A percentile compares a stretch with the other conserved stretches of the same genome.
Evolutionary conservation across 2,888 invertebrate species (phyloP).

Genomic region (Andrena chrysosceles): DNA sequence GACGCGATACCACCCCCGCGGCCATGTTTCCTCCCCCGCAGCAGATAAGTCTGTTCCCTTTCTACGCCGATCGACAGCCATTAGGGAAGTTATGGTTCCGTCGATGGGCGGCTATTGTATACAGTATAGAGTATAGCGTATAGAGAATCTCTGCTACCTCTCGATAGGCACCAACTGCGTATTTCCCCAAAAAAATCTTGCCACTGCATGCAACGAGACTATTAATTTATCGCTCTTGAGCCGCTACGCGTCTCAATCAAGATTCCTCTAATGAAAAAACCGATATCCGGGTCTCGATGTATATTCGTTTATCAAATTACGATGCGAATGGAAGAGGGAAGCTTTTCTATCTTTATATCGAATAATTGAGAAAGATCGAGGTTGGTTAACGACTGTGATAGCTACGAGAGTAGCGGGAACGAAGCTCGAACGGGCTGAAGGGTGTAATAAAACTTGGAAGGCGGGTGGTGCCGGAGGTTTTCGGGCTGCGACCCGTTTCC

Average conservation of each 20-base stretch:
- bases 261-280: conserved; percentile 4
- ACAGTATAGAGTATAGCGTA: not conserved
- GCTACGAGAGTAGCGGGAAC: conserved; percentile 2
- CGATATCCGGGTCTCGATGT: conserved; percentile 14
- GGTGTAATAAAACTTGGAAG: conserved; percentile 44
- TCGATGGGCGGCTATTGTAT: conserved; percentile 26
- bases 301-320: conserved; percentile 54
- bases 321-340: conserved; percentile 33
- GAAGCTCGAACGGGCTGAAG: not conserved
- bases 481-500: conserved; percentile 5
- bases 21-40: conserved; percentile 60
- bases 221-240: conserved; percentile 18
- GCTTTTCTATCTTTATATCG: conserved; percentile 58
- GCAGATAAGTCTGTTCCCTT: conserved; percentile 44
- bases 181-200: not conserved
- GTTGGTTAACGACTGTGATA: conserved; percentile 50
- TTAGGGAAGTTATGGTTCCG: conserved; percentile 39
- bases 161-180: not conserved
- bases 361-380: conserved; percentile 73
- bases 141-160: not conserved
- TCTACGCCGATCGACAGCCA: conserved; percentile 51
- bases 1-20: conserved; percentile 38
- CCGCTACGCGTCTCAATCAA: conserved; percentile 37
- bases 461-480: not conserved
- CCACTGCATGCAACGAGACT: not conserved